Base-by-base conservation (phyloP, 2,888 invertebrate species). In the Synergus gifuensis region DNA sequence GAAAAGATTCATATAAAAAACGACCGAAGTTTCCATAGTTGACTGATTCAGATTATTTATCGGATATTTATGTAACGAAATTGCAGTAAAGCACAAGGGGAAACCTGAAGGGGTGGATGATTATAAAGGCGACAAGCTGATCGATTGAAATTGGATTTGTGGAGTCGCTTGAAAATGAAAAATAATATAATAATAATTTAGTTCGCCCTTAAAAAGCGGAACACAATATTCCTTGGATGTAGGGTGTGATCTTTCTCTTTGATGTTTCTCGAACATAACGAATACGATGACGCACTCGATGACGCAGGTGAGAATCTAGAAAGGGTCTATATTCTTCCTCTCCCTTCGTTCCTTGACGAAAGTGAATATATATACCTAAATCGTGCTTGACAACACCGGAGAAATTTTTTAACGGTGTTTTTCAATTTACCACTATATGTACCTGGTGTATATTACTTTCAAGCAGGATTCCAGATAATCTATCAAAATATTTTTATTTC, bases 281-380 rank as follows among this genome's bases (percentile, higher is more conserved):
- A 73, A 73, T 73, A 36, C 54, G 49, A 49, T 69, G 69, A 69
- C 49, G 69, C 73, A 73, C 58, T n/a, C 54, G 49, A 49, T 69
- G 69, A 69, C 49, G 69, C 73, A 73, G 54, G 73, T 73, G 54
- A 73, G 73, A 73, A 73, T 73, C 54, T 54, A 54, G 36, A 73
- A 73, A 28, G 49, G 73, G 36, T 49, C 36, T 73, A 73, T 58
- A 54, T 73, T 44, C 44, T 44, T 44, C 36, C 73, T 36, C 54
- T 36, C 73, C 73, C 73, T 36, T 42, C 16, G 42, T 42, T 42
- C 16, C 73, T 54, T 73, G 54, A 54, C 54, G 73, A 73, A 73
- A 73, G 54, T 73, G 73, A 73, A 73, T 73, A 73, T 22, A 1
- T 3, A 36, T 73, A 73, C 54, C 73, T 73, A 73, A 73, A 54